Conservation (phyloP, 2,113 vertebrate species). For the Trematomus loennbergii region DNA sequence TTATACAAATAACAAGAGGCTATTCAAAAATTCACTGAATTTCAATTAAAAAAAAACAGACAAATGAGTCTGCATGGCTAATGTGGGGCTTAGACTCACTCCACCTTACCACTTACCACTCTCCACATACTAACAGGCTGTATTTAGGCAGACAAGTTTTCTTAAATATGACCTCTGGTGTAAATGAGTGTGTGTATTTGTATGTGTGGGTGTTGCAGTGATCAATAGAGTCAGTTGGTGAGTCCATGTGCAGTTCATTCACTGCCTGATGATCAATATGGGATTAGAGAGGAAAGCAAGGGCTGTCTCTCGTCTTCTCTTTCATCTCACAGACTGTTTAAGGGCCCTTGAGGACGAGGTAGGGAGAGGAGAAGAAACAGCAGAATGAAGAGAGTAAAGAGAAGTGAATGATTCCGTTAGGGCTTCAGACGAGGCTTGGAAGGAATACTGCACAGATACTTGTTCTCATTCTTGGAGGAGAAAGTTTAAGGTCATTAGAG, state of each 20-base stretch:
- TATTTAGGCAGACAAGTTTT: not conserved
- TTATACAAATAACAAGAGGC: no score
- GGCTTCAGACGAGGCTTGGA: not conserved
- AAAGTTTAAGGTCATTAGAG: not conserved
- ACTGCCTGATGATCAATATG: slow-evolving; percentile 68
- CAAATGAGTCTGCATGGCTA: not conserved
- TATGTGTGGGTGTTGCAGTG: slow-evolving; percentile 22
- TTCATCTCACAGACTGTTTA: slow-evolving; percentile 27
- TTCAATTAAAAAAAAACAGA: no score
- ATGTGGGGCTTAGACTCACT: not conserved
- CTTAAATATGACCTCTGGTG: slow-evolving; percentile 23
- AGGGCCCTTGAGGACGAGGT: slow-evolving; percentile 9
- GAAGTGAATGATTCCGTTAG: not conserved
- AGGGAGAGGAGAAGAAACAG: not conserved
- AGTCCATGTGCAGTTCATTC: slow-evolving; percentile 56
- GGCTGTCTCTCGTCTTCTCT: slow-evolving; percentile 9
- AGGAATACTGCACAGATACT: not conserved
- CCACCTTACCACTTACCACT: slow-evolving; percentile 31
- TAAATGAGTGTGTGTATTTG: slow-evolving; percentile 11
- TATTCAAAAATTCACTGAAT: no score
- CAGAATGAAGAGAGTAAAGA: not conserved
- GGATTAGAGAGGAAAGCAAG: slow-evolving; percentile 61
- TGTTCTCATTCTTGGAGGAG: not conserved
- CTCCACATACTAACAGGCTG: slow-evolving; percentile 2
- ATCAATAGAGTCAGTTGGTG: slow-evolving; percentile 66